Conservation (phyloP, 2,888 invertebrate species). For the Nomada flava region DNA sequence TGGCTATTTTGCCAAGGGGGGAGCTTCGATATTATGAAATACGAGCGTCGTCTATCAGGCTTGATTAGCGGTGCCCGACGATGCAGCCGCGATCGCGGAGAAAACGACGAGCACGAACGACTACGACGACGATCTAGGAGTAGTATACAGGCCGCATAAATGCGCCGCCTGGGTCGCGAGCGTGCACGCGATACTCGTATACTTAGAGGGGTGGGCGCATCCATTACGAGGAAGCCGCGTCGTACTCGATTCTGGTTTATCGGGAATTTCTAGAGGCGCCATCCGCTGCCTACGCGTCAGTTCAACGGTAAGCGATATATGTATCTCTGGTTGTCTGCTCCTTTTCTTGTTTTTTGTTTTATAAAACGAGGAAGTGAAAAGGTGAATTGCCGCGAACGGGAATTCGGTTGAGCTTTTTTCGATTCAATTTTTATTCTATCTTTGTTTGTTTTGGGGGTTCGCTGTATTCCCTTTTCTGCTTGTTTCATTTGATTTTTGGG, state of each 20-base stretch:
- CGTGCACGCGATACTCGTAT: slow-evolving; percentile 42
- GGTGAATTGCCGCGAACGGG: neutral
- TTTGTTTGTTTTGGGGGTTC: neutral
- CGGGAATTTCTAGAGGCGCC: slow-evolving; percentile 66
- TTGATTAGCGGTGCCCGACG: slow-evolving; percentile 55
- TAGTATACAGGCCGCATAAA: slow-evolving; percentile 5
- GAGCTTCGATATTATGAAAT: slow-evolving; percentile 63
- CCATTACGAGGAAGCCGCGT: slow-evolving; percentile 60
- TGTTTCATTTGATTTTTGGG: neutral
- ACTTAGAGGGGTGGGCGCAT: slow-evolving; percentile 53
- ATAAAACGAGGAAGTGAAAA: neutral
- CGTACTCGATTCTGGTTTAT: slow-evolving; percentile 67
- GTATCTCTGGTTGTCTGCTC: neutral
- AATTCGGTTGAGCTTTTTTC: neutral
- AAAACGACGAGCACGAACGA: slow-evolving; percentile 31
- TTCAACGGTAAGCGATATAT: slow-evolving; percentile 49
- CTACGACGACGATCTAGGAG: slow-evolving; percentile 1
- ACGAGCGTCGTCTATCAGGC: slow-evolving; percentile 48
- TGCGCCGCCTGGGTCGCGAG: slow-evolving; percentile 22
- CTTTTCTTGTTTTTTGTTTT: neutral
- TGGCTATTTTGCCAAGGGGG: slow-evolving; percentile 12
- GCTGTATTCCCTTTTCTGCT: neutral
- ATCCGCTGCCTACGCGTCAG: slow-evolving; percentile 40
- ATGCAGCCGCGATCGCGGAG: slow-evolving; percentile 57
- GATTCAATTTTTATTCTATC: neutral